A percentile compares a stretch with the other conserved stretches of the same genome.
Conservation (phyloP, 2,797 vertebrate genomes). For the Coendou prehensilis region DNA sequence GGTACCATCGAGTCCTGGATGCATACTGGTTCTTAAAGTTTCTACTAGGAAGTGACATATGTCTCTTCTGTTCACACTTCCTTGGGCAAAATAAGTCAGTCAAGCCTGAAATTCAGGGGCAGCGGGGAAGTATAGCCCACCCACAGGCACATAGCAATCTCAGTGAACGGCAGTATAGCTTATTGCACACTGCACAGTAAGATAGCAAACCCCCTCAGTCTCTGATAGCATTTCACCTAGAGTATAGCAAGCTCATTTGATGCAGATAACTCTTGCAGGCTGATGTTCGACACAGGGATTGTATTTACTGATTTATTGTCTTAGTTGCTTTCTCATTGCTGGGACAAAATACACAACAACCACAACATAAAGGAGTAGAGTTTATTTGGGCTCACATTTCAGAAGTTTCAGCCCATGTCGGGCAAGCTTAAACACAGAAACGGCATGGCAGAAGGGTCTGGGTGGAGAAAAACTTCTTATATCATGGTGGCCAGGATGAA, state of each 20-base stretch:
- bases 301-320: background rate
- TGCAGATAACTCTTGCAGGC: background rate
- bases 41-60: background rate
- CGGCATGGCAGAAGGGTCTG: background rate
- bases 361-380: background rate
- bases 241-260: background rate
- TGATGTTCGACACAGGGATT: background rate
- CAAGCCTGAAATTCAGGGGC: background rate
- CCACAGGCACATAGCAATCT: background rate
- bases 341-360: background rate
- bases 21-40: background rate
- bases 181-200: background rate
- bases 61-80: background rate
- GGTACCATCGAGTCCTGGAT: background rate
- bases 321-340: background rate
- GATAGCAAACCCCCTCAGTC: background rate
- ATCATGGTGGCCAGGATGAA: background rate
- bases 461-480: background rate
- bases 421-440: background rate
- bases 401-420: background rate
- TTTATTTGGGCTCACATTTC: background rate
- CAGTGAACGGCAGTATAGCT: background rate
- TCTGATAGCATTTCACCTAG: background rate
- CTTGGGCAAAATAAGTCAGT: slow-evolving; percentile 20
- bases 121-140: background rate